Evolutionary conservation across 2,888 invertebrate species (phyloP).

Genomic region (Agriopis marginaria): DNA sequence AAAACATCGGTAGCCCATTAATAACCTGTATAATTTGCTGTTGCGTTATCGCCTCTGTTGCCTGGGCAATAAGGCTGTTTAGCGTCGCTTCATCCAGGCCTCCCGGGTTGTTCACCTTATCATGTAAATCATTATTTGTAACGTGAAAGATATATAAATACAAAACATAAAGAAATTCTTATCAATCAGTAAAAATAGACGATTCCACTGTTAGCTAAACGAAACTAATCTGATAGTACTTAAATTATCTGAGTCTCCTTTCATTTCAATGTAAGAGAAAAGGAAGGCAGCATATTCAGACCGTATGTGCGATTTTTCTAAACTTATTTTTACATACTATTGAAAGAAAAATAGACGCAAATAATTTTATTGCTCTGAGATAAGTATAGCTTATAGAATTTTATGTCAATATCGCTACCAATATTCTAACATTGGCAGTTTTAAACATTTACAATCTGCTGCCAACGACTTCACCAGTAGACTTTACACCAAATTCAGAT

Average conservation of each 20-base stretch:
- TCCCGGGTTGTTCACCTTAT: constrained; percentile 84
- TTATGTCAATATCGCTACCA: no score
- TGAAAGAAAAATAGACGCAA: no score
- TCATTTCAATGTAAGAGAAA: neutral
- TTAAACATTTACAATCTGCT: no score
- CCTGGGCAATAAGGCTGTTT: constrained; percentile 83
- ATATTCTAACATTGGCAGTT: no score
- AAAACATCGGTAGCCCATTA: constrained; percentile 16
- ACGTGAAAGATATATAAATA: neutral
- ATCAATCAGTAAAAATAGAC: neutral
- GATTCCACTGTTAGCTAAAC: neutral
- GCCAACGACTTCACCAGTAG: no score
- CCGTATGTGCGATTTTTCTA: no score
- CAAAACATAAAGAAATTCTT: neutral
- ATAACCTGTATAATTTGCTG: constrained; percentile 85
- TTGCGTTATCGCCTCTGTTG: constrained; percentile 85
- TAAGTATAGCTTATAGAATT: no score
- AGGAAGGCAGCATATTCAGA: neutral
- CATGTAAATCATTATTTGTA: constrained; percentile 40
- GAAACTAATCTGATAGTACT: neutral
- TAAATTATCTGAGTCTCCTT: neutral
- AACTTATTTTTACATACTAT: no score
- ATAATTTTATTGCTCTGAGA: no score
- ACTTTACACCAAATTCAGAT: no score
- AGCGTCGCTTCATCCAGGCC: constrained; percentile 83